Base-by-base conservation (phyloP, 2,888 invertebrate species). In the Lycia hirtaria region DNA sequence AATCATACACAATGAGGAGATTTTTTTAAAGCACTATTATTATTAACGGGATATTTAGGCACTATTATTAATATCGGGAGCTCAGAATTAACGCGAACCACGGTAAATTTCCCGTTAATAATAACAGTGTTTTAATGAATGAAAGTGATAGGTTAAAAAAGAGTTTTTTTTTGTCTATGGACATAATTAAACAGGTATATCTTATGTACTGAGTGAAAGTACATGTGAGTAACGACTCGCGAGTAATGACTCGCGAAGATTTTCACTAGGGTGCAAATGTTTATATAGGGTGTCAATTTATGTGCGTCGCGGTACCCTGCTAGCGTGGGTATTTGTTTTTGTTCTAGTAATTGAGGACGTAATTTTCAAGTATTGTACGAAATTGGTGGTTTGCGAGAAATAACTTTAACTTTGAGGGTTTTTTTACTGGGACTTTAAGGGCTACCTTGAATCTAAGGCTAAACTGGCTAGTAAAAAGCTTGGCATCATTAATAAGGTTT, bases 181-280 rank as follows among this genome's bases (percentile, higher is more conserved):
- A 5, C 20, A 20, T 7, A 1, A 5, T 2, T 10, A 12, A n/a
- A 15, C 20, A 20, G 6, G 5, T 7, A 0, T 32, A 51, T 14
- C 24, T 43, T 48, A 56, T 17, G 19, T 52, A 58, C 57, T 58
- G 55, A 20, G 14, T 37, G 1, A 3, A 32, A n/a, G 12, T 58
- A n/a, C 55, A 58, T 51, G 10, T 9, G n/a, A 38, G 40, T 43
- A 52, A 52, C 52, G 52, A 58, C 52, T 48, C 43, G 57, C 82
- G 80, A 79, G 90, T 92, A 91, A 92, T 92, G 91, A 90, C 82
- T 85, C 90, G 91, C 87, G 89, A 90, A 91, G 90, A 90, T 90
- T 90, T 90, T 86, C 83, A 78, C 75, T 72, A 81, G 88, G 88
- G 88, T 84, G 88, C 80, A 83, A 89, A 88, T 89, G 88, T 88